Conservation (phyloP, 1,140 invertebrate species). For the Physella acuta region DNA sequence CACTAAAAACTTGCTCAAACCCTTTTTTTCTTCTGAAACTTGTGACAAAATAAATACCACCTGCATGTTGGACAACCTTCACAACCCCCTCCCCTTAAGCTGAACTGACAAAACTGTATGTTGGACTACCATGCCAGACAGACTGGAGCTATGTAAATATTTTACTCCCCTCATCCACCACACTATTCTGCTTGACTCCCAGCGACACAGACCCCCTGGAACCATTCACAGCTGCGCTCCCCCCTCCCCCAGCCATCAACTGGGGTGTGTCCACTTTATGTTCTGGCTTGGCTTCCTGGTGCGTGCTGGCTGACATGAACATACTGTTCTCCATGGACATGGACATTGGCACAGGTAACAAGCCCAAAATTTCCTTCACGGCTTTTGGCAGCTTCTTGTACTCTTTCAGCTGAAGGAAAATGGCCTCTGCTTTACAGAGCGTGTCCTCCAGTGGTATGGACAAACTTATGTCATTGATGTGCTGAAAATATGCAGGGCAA, state of each 20-base stretch:
- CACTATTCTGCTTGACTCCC: neutral
- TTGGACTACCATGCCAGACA: no score
- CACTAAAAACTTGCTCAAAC: no score
- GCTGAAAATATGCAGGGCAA: slow-evolving; percentile 65
- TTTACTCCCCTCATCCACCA: neutral
- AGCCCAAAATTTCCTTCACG: slow-evolving; percentile 51
- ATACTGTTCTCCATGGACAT: slow-evolving; percentile 21
- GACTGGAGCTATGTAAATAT: neutral
- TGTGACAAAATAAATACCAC: no score
- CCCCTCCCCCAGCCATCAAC: slow-evolving; percentile 28
- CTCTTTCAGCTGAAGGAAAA: slow-evolving; percentile 79
- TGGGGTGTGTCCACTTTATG: slow-evolving; percentile 22
- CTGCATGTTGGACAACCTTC: no score
- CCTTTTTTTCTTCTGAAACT: no score
- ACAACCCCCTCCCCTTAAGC: no score
- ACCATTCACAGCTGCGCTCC: slow-evolving; percentile 22
- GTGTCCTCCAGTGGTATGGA: slow-evolving; percentile 78
- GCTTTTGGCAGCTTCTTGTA: slow-evolving; percentile 50
- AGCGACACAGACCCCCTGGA: neutral
- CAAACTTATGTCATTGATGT: slow-evolving; percentile 88
- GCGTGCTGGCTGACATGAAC: neutral
- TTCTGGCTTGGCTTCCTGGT: neutral
- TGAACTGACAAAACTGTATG: no score
- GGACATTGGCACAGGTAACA: slow-evolving; percentile 24
- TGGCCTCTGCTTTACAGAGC: slow-evolving; percentile 82